These are phyloP conservation scores for Brachyopa scutellaris DNA, from an alignment of 2,888 invertebrate genomes.

Conservation along the genomic window DNA sequence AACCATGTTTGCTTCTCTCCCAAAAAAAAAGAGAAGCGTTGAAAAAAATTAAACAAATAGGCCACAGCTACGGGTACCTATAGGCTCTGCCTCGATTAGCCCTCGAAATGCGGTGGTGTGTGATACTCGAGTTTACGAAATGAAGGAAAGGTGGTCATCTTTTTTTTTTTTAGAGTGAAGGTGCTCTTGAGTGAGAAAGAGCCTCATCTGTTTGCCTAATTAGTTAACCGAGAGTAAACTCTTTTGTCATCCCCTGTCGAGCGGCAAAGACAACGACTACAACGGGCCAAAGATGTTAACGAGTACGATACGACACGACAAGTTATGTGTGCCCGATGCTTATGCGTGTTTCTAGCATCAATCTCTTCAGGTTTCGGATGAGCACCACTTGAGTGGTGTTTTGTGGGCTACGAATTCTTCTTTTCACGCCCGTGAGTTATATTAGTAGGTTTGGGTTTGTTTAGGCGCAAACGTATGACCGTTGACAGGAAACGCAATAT, in stretches of 20 bases:
- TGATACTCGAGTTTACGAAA: constrained; percentile 20
- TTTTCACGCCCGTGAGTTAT: no score
- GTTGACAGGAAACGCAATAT: constrained; percentile 30
- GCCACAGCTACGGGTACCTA: constrained; percentile 32
- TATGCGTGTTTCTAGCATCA: constrained; percentile 63
- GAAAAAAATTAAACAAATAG: constrained; percentile 47
- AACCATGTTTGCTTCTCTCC: constrained; percentile 28
- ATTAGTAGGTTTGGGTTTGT: constrained; percentile 8
- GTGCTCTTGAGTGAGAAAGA: constrained; percentile 36
- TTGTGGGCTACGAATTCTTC: constrained; percentile 17
- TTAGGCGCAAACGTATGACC: constrained; percentile 43
- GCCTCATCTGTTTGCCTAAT: constrained; percentile 62
- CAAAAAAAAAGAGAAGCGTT: constrained; percentile 20
- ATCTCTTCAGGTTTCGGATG: constrained; percentile 64
- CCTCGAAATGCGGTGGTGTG: constrained; percentile 34
- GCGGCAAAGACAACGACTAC: neutral
- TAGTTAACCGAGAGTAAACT: constrained; percentile 68
- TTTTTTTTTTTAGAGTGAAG: neutral
- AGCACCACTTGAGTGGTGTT: constrained; percentile 59
- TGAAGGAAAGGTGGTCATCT: constrained; percentile 43
- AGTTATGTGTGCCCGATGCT: constrained; percentile 43
- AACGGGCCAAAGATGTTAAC: constrained; percentile 25
- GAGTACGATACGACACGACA: constrained; percentile 1
- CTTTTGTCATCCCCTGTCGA: constrained; percentile 64
- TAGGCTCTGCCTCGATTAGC: constrained; percentile 60